phyloP scores from a whole-genome alignment of 2,113 vertebrate species.

The Numida meleagris region DNA sequence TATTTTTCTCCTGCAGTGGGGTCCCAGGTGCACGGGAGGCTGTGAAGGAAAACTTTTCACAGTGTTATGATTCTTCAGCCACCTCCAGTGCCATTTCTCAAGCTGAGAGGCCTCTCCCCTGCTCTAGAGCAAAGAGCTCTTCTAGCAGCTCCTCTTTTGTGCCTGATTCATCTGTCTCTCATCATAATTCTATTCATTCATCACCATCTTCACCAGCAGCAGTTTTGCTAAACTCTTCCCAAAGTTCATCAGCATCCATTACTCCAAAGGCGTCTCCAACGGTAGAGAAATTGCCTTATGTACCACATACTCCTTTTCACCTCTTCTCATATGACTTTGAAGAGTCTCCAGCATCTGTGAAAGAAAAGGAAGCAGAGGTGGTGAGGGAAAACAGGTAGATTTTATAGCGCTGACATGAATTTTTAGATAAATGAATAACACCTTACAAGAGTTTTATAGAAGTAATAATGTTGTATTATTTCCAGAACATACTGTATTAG shows the following conservation, averaged over 20 bases:
- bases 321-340: constrained; percentile 91
- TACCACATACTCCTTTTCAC: constrained; percentile 92
- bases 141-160: constrained; percentile 30
- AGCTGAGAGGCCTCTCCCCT: constrained; percentile 23
- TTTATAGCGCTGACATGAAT: background rate
- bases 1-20: constrained; percentile 53
- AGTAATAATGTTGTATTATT: background rate
- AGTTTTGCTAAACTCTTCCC: constrained; percentile 39
- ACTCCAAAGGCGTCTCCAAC: constrained; percentile 75
- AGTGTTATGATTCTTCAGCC: constrained; percentile 25
- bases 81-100: constrained; percentile 42
- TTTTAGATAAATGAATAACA: background rate
- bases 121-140: background rate
- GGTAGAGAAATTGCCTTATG: constrained; percentile 86
- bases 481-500: background rate
- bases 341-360: constrained; percentile 75
- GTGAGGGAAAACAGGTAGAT: constrained; percentile 85
- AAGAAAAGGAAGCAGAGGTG: constrained; percentile 78
- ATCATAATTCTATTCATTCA: constrained; percentile 49
- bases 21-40: background rate
- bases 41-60: constrained; percentile 7
- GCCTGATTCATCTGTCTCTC: constrained; percentile 54
- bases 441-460: background rate
- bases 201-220: constrained; percentile 45
- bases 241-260: constrained; percentile 72